Conservation (phyloP, 2,888 invertebrate genomes). For the Glyphotaelius pellucidus region DNA sequence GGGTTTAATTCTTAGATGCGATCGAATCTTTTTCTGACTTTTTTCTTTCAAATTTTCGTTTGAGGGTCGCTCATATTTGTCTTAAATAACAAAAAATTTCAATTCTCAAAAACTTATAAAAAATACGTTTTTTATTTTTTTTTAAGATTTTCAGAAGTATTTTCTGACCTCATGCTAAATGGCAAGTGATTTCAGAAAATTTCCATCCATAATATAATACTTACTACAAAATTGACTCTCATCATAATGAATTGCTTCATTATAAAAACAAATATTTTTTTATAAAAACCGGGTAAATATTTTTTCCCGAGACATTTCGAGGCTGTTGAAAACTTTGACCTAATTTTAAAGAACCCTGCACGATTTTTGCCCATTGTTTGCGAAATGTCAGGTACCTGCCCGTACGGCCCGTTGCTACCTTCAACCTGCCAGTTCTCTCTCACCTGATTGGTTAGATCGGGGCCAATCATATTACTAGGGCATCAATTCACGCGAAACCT, state of each 20-base stretch:
- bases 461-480: conserved; percentile 25
- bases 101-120: no score
- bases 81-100: no score
- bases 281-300: neutral
- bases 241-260: neutral
- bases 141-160: no score
- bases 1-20: no score
- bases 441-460: conserved; percentile 17
- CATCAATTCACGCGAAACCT: conserved; percentile 7
- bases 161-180: no score
- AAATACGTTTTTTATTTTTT: no score
- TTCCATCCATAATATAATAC: no score
- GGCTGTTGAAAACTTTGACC: conserved; percentile 10
- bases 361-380: conserved; percentile 30
- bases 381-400: conserved; percentile 13
- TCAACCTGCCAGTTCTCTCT: neutral
- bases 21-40: no score
- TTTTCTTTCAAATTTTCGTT: no score
- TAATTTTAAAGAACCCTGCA: conserved; percentile 21
- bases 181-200: no score
- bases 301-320: neutral
- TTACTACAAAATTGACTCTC: neutral
- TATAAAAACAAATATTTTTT: neutral
- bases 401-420: neutral
- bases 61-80: no score